A percentile compares a stretch with the other conserved stretches of the same genome.
Conservation (phyloP, 2,888 invertebrate species). For the Luperina testacea region DNA sequence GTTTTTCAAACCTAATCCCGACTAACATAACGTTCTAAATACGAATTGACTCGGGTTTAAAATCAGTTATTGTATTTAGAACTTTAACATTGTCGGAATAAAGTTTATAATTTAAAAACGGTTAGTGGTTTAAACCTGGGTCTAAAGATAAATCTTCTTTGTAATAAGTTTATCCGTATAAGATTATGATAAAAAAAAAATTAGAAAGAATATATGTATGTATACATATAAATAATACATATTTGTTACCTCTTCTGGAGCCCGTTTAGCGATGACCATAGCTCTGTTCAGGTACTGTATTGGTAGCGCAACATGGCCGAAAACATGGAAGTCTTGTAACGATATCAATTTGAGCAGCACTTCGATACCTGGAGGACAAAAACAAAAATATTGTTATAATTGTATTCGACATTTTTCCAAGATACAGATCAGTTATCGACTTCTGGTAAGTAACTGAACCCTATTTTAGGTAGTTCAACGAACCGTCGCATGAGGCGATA, state of each 20-base stretch:
- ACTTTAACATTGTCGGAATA: no score
- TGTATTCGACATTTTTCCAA: not conserved
- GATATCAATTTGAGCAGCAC: slow-evolving; percentile 91
- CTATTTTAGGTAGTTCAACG: not conserved
- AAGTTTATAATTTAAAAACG: no score
- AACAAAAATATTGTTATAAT: not conserved
- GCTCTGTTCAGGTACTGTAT: slow-evolving; percentile 92
- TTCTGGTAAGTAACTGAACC: no score
- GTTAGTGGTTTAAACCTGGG: no score
- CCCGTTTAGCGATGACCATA: slow-evolving; percentile 92
- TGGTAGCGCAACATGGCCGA: slow-evolving; percentile 93
- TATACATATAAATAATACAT: no score
- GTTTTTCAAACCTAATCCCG: no score
- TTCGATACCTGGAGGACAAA: slow-evolving; percentile 90
- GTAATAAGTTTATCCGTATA: not conserved
- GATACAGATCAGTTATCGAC: not conserved
- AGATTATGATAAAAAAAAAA: slow-evolving; percentile 34
- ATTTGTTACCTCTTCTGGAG: slow-evolving; percentile 89
- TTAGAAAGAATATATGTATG: no score
- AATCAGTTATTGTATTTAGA: no score
- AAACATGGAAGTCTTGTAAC: slow-evolving; percentile 93
- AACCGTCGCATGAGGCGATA: not conserved
- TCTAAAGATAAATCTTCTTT: no score
- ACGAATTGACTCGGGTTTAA: no score
- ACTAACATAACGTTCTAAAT: no score